These are phyloP conservation scores for Battus philenor DNA, from an alignment of 1,140 invertebrate genomes.

Conservation along the genomic window DNA sequence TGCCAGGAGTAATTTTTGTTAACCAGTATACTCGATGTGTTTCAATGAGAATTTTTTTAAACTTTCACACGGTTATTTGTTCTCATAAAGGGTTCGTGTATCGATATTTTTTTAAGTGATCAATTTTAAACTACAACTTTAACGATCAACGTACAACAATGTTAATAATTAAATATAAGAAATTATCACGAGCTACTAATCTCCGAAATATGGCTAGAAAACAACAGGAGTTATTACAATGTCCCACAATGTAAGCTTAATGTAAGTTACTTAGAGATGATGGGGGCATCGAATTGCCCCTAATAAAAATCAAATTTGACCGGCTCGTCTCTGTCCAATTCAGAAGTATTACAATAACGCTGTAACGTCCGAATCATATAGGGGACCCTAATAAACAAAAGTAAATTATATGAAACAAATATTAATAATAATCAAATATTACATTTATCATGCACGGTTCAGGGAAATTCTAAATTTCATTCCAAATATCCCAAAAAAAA, in stretches of 20 bases:
- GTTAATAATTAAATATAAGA: too few species aligned
- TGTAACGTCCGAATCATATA: not conserved
- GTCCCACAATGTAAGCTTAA: constrained; percentile 32
- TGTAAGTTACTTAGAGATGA: constrained; percentile 45
- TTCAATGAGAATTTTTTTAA: constrained; percentile 31
- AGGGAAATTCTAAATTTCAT: too few species aligned
- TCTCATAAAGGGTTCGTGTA: constrained; percentile 13
- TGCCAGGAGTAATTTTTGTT: constrained; percentile 27
- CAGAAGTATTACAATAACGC: constrained; percentile 1
- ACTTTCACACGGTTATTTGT: constrained; percentile 37
- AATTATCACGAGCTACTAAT: too few species aligned
- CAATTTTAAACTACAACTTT: too few species aligned
- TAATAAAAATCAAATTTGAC: constrained; percentile 68
- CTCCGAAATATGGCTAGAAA: too few species aligned
- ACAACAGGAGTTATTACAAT: too few species aligned
- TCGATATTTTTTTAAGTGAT: constrained; percentile 13
- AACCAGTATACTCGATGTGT: constrained; percentile 26
- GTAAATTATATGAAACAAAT: constrained; percentile 15
- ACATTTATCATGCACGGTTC: too few species aligned
- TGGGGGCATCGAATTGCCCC: constrained; percentile 56
- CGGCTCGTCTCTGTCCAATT: constrained; percentile 22
- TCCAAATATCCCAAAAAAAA: too few species aligned
- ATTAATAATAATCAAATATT: not conserved
- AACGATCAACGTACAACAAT: too few species aligned
- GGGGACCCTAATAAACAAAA: not conserved